Conservation (phyloP, 2,113 vertebrate species). For the Strix aluco region DNA sequence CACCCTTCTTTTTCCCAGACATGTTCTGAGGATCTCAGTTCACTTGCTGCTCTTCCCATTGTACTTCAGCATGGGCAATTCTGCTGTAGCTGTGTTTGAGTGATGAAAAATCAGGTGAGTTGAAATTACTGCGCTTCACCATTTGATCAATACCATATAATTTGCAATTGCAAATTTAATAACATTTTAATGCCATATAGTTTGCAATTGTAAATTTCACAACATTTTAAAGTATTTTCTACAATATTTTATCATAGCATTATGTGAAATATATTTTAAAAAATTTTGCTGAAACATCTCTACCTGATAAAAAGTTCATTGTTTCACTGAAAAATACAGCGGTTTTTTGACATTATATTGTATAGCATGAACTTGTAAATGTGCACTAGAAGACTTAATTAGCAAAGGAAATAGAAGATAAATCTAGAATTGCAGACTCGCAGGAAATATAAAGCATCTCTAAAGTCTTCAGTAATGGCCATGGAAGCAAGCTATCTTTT, state of each 20-base stretch:
- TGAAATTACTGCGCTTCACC: not conserved
- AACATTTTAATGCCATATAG: not conserved
- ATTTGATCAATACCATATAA: not conserved
- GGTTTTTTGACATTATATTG: not conserved
- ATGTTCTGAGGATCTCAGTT: not conserved
- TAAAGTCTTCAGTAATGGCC: not conserved
- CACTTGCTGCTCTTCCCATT: not conserved
- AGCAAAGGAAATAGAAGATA: not conserved
- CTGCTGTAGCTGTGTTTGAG: not conserved
- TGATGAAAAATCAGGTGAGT: not conserved
- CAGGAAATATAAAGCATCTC: not conserved
- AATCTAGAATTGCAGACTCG: not conserved
- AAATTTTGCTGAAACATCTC: not conserved
- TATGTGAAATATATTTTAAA: not conserved
- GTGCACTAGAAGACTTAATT: not conserved
- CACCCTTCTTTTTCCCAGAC: not conserved
- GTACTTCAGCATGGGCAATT: not conserved
- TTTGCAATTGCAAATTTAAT: not conserved
- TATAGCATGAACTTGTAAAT: not conserved
- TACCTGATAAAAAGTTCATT: not conserved
- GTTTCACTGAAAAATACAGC: not conserved
- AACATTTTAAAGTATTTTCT: not conserved
- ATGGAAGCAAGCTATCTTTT: not conserved
- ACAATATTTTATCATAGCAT: not conserved
- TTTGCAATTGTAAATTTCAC: not conserved